phyloP scores from a whole-genome alignment of 2,113 vertebrate genomes.

The Phocoena phocoena region DNA sequence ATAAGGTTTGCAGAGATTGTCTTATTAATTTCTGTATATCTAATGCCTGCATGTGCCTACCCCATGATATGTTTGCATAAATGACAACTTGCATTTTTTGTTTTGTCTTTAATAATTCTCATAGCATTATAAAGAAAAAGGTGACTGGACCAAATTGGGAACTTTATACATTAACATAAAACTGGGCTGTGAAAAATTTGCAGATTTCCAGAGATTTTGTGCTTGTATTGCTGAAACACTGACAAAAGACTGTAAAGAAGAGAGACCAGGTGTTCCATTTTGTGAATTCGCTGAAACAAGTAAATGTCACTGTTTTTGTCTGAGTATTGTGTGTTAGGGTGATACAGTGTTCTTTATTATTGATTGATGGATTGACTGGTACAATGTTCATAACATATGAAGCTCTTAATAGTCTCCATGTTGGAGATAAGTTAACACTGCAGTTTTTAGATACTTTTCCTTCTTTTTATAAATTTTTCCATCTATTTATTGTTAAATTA shows the following conservation, averaged over 20 bases:
- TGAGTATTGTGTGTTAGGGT: not conserved
- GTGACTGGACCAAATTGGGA: slow-evolving; percentile 91
- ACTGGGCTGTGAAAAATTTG: slow-evolving; percentile 81
- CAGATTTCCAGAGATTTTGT: slow-evolving; percentile 88
- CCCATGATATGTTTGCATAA: not conserved
- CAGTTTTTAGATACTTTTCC: not conserved
- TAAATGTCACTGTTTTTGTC: slow-evolving; percentile 75
- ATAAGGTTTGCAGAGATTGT: not conserved
- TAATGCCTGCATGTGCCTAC: not conserved
- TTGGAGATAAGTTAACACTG: not conserved
- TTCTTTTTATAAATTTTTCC: not conserved
- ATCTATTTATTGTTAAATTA: slow-evolving; percentile 2
- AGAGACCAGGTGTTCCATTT: slow-evolving; percentile 88
- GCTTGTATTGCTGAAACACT: slow-evolving; percentile 86
- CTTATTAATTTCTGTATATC: not conserved
- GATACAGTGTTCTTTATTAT: not conserved
- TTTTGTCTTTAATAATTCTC: slow-evolving; percentile 54
- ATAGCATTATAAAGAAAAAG: slow-evolving; percentile 90
- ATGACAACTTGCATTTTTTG: not conserved
- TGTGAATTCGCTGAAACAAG: slow-evolving; percentile 91
- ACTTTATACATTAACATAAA: slow-evolving; percentile 86
- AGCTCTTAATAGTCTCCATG: not conserved
- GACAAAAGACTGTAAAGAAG: slow-evolving; percentile 83
- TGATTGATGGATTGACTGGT: not conserved
- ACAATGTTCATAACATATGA: not conserved